Base-by-base conservation (phyloP, 2,888 invertebrate species). In the Crossocerus cetratus region DNA sequence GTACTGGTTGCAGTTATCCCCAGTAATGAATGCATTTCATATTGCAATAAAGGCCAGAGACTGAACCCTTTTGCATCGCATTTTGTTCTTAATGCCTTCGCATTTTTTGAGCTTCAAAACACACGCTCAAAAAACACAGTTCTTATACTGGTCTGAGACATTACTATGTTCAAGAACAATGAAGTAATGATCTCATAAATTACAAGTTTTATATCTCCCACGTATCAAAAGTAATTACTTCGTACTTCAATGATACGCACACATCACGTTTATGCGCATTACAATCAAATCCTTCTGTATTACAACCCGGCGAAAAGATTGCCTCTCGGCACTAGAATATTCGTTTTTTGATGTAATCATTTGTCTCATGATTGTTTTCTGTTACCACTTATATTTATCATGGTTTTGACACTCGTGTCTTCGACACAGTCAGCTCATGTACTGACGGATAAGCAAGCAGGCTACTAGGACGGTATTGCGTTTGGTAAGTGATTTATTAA, bases 401-500 rank as follows among this genome's bases (percentile, higher is more conserved):
- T 80, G 77, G 72, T 83, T 77, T 80, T 78, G 83, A 83, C 81
- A 73, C 82, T 84, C 85, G 81, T 82, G 83, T 84, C 84, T 81
- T 83, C 74, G 66, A 70, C 75, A 66, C 69, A 77, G 74, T 75
- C 80, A 80, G 80, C 71, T 77, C 69, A 63, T 77, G 56, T 72
- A 77, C 72, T 76, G 76, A 82, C 76, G 74, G 69, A 80, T 79
- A 85, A 83, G 79, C 79, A 84, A 83, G 80, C 84, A 85, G 82
- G 80, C 85, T 85, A 86, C 82, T 81, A 83, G 84, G 77, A 81
- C 83, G 84, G 80, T 84, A 80, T 83, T 84, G 84, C 82, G 83
- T 86, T 84, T 75, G 83, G 78, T 86, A 86, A 86, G 81, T 82
- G 85, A 84, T 78, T 86, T 84, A 81, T 86, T 83, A 86, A 84